Percentiles rank a stretch among this genome's conserved stretches.
Conservation (phyloP, 2,797 vertebrate genomes). For the Poecilia gillii region DNA sequence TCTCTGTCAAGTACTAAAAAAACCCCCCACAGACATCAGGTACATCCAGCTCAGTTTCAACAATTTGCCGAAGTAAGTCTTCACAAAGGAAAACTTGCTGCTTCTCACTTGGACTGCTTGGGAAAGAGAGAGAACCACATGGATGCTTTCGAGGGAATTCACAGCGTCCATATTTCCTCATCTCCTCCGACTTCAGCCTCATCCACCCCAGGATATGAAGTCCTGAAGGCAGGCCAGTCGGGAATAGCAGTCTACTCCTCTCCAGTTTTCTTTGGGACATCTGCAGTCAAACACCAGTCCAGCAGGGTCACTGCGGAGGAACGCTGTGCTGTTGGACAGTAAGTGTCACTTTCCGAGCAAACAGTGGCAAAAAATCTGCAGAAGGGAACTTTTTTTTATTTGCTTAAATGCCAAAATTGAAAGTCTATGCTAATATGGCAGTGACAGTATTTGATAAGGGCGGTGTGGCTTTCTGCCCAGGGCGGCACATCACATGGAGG, state of each 20-base stretch:
- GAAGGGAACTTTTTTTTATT: background rate
- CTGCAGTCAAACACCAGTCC: conserved; percentile 38
- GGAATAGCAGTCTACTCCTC: conserved; percentile 79
- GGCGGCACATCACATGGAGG: background rate
- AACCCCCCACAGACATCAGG: background rate
- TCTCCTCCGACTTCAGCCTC: conserved; percentile 63
- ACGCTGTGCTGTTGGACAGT: conserved; percentile 78
- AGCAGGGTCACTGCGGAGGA: conserved; percentile 43
- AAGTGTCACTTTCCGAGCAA: conserved; percentile 25
- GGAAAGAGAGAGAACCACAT: conserved; percentile 56
- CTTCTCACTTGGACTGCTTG: conserved; percentile 17
- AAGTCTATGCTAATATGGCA: background rate
- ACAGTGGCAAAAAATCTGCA: background rate
- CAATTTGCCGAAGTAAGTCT: background rate
- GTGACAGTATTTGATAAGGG: background rate
- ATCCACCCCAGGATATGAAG: conserved; percentile 73
- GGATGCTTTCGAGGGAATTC: conserved; percentile 83
- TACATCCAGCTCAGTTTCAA: background rate
- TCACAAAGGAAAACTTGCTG: background rate
- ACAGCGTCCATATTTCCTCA: conserved; percentile 77
- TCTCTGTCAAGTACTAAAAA: background rate
- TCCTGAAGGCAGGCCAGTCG: conserved; percentile 68
- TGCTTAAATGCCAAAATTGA: background rate
- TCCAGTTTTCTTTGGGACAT: conserved; percentile 71
- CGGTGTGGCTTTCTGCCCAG: background rate